Evolutionary conservation across 2,113 vertebrate species (phyloP).

Genomic region (Acanthisitta chloris): DNA sequence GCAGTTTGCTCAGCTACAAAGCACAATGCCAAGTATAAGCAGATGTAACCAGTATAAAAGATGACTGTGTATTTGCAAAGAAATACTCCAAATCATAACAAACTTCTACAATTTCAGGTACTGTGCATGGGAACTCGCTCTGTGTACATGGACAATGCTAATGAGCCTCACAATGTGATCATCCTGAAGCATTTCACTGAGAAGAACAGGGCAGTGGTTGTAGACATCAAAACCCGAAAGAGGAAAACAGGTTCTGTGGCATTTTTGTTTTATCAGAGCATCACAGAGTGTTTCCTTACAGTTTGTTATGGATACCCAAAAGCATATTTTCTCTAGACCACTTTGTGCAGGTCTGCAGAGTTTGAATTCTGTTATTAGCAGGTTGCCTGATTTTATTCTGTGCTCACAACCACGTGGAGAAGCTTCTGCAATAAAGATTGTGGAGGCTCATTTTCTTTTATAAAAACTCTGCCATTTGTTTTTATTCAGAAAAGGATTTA

Average conservation of each 20-base stretch:
- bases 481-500: not conserved
- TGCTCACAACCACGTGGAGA: not conserved
- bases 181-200: conserved; percentile 96
- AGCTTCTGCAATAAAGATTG: not conserved
- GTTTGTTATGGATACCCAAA: not conserved
- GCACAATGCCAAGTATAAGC: not conserved
- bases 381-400: not conserved
- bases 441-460: not conserved
- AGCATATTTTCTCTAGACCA: not conserved
- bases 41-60: not conserved
- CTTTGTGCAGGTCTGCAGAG: not conserved
- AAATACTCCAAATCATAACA: not conserved
- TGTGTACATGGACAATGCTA: conserved; percentile 95
- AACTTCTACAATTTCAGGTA: conserved; percentile 73
- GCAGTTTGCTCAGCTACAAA: not conserved
- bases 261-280: conserved; percentile 22
- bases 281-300: not conserved
- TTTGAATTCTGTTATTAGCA: not conserved
- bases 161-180: conserved; percentile 91
- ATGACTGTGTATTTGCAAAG: not conserved
- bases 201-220: conserved; percentile 93
- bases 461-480: not conserved
- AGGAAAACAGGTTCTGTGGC: conserved; percentile 87
- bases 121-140: conserved; percentile 93
- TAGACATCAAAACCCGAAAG: conserved; percentile 93